Conservation (phyloP, 2,888 invertebrate genomes). For the Cosmopolites sordidus region DNA sequence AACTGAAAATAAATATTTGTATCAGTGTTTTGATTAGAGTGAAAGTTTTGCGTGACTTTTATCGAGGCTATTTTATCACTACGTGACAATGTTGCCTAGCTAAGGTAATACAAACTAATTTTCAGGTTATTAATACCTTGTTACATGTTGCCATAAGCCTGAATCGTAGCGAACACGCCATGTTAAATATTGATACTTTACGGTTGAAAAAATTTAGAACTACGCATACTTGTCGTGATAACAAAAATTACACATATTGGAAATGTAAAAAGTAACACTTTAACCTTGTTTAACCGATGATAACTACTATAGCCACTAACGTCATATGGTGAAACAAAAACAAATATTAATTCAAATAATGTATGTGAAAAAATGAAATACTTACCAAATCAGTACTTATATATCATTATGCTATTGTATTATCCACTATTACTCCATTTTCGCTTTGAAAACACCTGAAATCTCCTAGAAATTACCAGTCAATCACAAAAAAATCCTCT, state of each 20-base stretch:
- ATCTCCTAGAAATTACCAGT: conserved; percentile 3
- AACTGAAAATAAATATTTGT: conserved; percentile 16
- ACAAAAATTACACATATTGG: no score
- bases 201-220: no score
- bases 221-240: no score
- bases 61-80: conserved; percentile 6
- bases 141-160: conserved; percentile 8
- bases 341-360: background rate
- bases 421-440: conserved; percentile 6
- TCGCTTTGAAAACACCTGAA: conserved; percentile 6
- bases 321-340: conserved; percentile 11
- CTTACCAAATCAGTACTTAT: conserved; percentile 10
- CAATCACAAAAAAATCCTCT: conserved; percentile 4
- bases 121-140: conserved; percentile 11
- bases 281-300: no score
- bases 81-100: conserved; percentile 12
- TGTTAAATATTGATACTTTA: conserved; percentile 10
- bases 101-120: conserved; percentile 8
- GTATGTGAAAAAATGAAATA: background rate
- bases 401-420: conserved; percentile 2
- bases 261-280: no score
- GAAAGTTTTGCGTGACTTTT: conserved; percentile 11
- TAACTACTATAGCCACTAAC: conserved; percentile 1
- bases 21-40: conserved; percentile 8
- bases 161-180: conserved; percentile 3